Base-by-base conservation (phyloP, 1,140 invertebrate species). In the Cydia splendana region DNA sequence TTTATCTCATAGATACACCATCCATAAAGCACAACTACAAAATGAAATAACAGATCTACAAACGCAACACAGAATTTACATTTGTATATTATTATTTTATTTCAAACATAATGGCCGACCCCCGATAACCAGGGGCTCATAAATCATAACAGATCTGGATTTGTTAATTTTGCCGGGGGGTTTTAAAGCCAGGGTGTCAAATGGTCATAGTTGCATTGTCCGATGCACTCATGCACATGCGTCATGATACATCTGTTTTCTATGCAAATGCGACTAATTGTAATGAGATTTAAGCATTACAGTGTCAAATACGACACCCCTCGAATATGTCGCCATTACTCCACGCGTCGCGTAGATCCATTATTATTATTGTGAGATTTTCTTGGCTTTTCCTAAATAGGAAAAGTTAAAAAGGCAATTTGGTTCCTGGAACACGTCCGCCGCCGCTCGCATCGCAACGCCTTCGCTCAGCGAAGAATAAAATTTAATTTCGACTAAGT, bases 371-470 rank as follows among this genome's bases (percentile, higher is more conserved):
- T 85, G 86, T 81, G 83, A 82, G 85, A 85, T 87, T 87, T 85
- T 80, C 82, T 67, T 78, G 84, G 82, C 82, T 87, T 82, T 85
- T 85, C 85, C 87, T 88, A 90, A 90, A 90, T 89, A 89, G 88
- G 88, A 90, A 89, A 90, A 90, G 88, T 90, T 90, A 90, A 90
- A 87, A 82, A 84, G 85, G 83, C 84, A 82, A 88, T 91, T 91
- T 88, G 83, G 83, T 78, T 80, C 51, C 75, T 78, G 75, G 73
- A 76, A 87, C 89, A 91, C 89, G 89, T 91, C 79, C 75, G 45
- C 34, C 38, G 20, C 74, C 53, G 24, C 76, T 30, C 69, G 24
- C 51, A 53, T n/a, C 51, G 51, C 51, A 53, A 18, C 57, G 38
- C 76, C 76, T 51, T 45, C 76, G 71, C 30, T 51, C 57, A 73